Base-by-base conservation (phyloP, 1,140 invertebrate species). In the Drosophila willistoni region DNA sequence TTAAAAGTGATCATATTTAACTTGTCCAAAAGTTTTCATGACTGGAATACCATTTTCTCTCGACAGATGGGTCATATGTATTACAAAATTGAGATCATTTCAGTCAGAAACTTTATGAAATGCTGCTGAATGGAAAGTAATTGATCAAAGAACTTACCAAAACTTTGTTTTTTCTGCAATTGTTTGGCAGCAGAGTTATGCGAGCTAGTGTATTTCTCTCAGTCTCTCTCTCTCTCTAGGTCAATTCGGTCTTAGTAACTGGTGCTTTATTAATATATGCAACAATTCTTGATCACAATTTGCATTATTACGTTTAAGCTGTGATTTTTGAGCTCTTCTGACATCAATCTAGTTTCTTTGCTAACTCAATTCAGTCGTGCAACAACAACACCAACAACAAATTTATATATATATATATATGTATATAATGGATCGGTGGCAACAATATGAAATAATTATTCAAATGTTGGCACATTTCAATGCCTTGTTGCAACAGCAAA, bases 231-330 rank as follows among this genome's bases (percentile, higher is more conserved):
- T 17, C 4, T 44, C 13, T 44, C 5, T 44, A 44, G 36, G 36
- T 44, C 42, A n/a, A 44, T 44, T 42, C 5, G 34, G 9, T 10
- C 3, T 29, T 29, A 29, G 29, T 29, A 29, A 29, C 6, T 36
- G 34, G 10, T 36, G 1, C 9, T 5, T 14, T 44, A n/a, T 14
- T 44, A 44, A 7, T 44, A 44, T 17, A 44, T 73, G 60, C 42
- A 78, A 71, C 67, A 76, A 56, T 65, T 69, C 25, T 36, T 64
- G 34, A 22, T 68, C 7, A 19, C 60, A 56, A 83, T 67, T 82
- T 82, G 68, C 75, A 75, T 82, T 75, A 59, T 75, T 79, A 62
- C 69, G 66, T 64, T 71, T 75, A 71, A 66, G 33, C 14, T 42
- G 25, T 9, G 39, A 56, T 44, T 42, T 55, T 36, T 70, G 22